phyloP scores from a whole-genome alignment of 2,888 invertebrate genomes.

The Agelastica alni region DNA sequence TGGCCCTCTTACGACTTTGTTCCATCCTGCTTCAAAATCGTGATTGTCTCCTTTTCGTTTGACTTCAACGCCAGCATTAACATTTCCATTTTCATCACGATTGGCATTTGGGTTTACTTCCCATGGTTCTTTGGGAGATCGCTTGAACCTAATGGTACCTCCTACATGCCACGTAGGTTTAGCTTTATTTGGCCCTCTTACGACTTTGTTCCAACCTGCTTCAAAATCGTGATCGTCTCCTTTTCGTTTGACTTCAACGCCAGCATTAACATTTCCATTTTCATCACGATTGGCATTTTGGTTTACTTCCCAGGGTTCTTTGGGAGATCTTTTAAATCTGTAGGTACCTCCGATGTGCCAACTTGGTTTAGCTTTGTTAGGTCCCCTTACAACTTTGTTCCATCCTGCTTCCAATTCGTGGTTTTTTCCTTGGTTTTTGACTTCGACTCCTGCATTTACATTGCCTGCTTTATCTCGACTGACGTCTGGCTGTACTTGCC shows the following conservation, averaged over 20 bases:
- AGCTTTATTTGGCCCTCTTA: neutral
- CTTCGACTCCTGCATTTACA: conserved; percentile 3
- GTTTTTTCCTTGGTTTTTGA: conserved; percentile 1
- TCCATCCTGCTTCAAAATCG: conserved; percentile 30
- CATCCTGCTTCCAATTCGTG: conserved; percentile 11
- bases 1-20: conserved; percentile 29
- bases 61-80: conserved; percentile 21
- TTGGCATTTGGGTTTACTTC: neutral
- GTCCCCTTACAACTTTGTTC: conserved; percentile 14
- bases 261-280: conserved; percentile 3
- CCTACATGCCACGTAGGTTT: conserved; percentile 5
- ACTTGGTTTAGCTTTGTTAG: conserved; percentile 10
- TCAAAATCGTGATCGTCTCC: neutral
- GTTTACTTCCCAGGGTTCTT: neutral
- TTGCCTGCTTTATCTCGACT: conserved; percentile 1
- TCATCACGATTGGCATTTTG: neutral
- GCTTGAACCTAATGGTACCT: neutral
- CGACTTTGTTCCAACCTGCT: neutral
- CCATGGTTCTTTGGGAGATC: conserved; percentile 3
- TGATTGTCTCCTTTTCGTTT: conserved; percentile 30
- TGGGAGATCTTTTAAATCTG: conserved; percentile 6
- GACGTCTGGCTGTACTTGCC: conserved; percentile 1
- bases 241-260: neutral
- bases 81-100: conserved; percentile 26
- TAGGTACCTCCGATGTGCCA: conserved; percentile 15